Evolutionary conservation across 2,888 invertebrate species (phyloP).

Genomic region (Thysanoteuthis rhombus): DNA sequence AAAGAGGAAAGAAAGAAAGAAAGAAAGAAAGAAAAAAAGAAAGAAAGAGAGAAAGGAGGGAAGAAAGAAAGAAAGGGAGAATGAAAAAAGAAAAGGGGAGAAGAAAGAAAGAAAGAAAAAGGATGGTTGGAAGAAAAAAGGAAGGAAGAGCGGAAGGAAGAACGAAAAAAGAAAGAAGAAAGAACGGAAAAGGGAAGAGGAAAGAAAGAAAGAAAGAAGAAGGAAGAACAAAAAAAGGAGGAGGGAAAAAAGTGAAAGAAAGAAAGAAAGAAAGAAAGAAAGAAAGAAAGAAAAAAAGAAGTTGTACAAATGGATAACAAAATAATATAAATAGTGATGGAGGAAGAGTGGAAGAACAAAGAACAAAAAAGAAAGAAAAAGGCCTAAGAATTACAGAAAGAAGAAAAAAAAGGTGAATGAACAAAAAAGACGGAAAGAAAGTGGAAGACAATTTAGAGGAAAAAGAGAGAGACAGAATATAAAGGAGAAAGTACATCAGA

Average conservation of each 20-base stretch:
- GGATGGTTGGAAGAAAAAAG: neutral
- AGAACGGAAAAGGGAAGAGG: neutral
- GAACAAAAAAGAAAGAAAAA: neutral
- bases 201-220: too few relatives aligned
- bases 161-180: neutral
- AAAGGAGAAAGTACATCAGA: neutral
- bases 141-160: neutral
- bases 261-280: neutral
- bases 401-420: too few relatives aligned
- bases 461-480: neutral
- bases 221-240: too few relatives aligned
- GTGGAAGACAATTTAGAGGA: neutral
- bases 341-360: neutral
- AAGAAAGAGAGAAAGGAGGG: neutral
- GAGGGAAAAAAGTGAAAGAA: neutral
- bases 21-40: neutral
- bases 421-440: neutral
- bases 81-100: too few relatives aligned
- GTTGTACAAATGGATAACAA: neutral
- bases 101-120: neutral
- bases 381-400: neutral
- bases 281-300: too few relatives aligned
- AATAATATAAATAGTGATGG: neutral
- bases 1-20: neutral
- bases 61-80: neutral